phyloP scores from a whole-genome alignment of 2,797 vertebrate species.

The Aratinga solstitialis region DNA sequence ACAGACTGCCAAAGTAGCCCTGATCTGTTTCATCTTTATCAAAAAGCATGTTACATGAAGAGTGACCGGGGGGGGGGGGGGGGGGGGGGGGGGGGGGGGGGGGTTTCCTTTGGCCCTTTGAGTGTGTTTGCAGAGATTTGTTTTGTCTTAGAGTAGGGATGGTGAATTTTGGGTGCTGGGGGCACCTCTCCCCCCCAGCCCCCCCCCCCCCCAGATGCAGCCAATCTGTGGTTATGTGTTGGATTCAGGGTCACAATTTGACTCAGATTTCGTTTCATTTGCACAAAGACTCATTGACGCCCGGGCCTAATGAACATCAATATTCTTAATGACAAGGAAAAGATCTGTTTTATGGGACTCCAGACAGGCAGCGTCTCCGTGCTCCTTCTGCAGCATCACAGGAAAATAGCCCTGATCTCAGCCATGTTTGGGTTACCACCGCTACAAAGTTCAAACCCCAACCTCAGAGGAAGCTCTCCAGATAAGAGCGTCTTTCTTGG shows the following conservation, averaged over 20 bases:
- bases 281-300: constrained; percentile 96
- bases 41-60: neutral
- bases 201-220: neutral
- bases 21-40: neutral
- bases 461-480: neutral
- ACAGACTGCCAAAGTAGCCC: neutral
- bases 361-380: constrained; percentile 74
- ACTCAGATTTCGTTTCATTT: constrained; percentile 95
- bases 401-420: constrained; percentile 38
- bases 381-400: constrained; percentile 63
- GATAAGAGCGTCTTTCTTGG: constrained; percentile 29
- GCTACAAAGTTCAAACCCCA: constrained; percentile 23
- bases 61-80: fast-evolving
- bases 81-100: no score
- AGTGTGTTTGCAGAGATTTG: neutral
- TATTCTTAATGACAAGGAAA: constrained; percentile 91
- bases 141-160: neutral
- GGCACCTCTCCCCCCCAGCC: neutral
- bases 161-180: neutral
- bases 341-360: constrained; percentile 84
- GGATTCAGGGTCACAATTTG: constrained; percentile 90
- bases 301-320: constrained; percentile 91
- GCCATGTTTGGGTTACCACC: neutral
- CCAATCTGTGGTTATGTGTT: constrained; percentile 31
- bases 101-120: no score